Base-by-base conservation (phyloP, 2,888 invertebrate species). In the Frankliniella intonsa region DNA sequence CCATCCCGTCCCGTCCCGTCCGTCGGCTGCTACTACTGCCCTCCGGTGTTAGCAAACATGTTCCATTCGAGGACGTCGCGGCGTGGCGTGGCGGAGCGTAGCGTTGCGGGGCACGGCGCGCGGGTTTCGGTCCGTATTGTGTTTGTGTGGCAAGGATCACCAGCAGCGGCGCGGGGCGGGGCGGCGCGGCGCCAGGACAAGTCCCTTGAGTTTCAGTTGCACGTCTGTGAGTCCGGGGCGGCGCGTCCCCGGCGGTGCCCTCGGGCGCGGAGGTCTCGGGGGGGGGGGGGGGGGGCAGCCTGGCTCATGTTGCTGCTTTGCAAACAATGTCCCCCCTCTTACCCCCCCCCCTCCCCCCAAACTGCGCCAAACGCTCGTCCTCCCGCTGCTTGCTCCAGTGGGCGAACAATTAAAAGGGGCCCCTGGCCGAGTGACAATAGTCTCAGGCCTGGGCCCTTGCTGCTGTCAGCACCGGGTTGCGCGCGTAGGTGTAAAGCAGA, bases 121-220 rank as follows among this genome's bases (percentile, higher is more conserved):
- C 69, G 9, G 11, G 69, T 76, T 12, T 38, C 69, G 11, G 69
- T 38, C 69, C 69, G 69, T 76, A 25, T 25, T 22, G 22, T n/a
- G 22, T 25, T 76, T 76, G 69, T 76, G 69, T 76, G 69, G 69
- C 69, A 76, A 76, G 69, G 69, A 25, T 76, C 69, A 76, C 69
- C 69, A 22, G 69, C 55, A 55, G 38, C 38, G 38, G 38, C 5
- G 38, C 38, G 38, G 38, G 3, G 38, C 38, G n/a, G n/a, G n/a
- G n/a, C n/a, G n/a, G n/a, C 5, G 38, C 38, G 38, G 38, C 38
- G 38, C 38, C 38, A 38, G 38, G 3, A 38, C 38, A 38, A 38
- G 38, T 38, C 38, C 38, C 38, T 38, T 38, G 38, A 38, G 38
- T 38, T 38, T 38, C 38, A 38, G 38, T 38, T 38, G 38, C 38